Percentiles rank a stretch among this genome's conserved stretches.
Evolutionary conservation across 1,140 invertebrate species (phyloP).

Genomic region (Philaenus spumarius): DNA sequence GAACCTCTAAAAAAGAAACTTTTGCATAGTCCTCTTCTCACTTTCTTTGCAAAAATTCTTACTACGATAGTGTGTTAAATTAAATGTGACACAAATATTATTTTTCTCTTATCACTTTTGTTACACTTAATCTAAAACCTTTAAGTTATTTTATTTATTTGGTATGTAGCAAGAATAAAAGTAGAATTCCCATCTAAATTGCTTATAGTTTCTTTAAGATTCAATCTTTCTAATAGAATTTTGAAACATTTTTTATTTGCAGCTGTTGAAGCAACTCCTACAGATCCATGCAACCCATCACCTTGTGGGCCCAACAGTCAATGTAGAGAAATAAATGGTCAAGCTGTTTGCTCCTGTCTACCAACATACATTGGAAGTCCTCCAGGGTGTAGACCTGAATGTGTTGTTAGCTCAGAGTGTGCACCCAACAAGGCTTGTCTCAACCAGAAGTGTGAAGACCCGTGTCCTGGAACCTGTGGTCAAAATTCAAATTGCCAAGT

Average conservation of each 20-base stretch:
- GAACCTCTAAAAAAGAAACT: too few species aligned
- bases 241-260: constrained; percentile 4
- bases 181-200: too few species aligned
- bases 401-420: constrained; percentile 51
- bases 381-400: constrained; percentile 60
- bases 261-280: constrained; percentile 25
- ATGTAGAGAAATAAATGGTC: constrained; percentile 36
- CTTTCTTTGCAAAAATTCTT: too few species aligned
- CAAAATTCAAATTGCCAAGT: constrained; percentile 46
- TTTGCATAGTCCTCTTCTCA: too few species aligned
- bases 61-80: too few species aligned
- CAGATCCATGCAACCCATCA: constrained; percentile 37
- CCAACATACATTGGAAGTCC: constrained; percentile 53
- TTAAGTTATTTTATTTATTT: too few species aligned
- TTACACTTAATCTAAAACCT: too few species aligned
- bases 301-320: constrained; percentile 44
- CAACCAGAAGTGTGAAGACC: constrained; percentile 46
- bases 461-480: constrained; percentile 49
- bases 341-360: constrained; percentile 42
- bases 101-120: too few species aligned
- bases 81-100: too few species aligned
- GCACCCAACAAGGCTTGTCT: constrained; percentile 41
- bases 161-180: too few species aligned
- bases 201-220: too few species aligned
- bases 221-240: too few species aligned